Conservation (phyloP, 2,888 invertebrate genomes). For the Merodon equestris region DNA sequence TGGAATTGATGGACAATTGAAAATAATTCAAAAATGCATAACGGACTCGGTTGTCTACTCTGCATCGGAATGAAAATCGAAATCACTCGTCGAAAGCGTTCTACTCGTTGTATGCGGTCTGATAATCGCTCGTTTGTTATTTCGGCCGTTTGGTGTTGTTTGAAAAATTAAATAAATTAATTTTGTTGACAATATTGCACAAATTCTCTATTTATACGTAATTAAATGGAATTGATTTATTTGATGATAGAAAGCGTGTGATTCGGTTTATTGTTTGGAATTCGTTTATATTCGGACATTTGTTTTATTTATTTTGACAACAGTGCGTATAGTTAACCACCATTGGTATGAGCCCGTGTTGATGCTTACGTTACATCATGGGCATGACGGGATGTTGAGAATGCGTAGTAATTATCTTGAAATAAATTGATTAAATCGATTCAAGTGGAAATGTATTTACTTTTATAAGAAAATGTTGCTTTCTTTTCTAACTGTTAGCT, state of each 20-base stretch:
- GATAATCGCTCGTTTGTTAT: neutral
- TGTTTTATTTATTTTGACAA: too few relatives aligned
- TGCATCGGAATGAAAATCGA: slow-evolving; percentile 13
- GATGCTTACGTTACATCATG: too few relatives aligned
- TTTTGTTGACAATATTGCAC: neutral
- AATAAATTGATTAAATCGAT: too few relatives aligned
- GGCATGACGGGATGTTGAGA: too few relatives aligned
- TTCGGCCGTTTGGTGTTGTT: slow-evolving; percentile 1
- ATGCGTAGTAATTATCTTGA: too few relatives aligned
- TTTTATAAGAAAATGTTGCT: too few relatives aligned
- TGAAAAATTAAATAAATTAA: neutral
- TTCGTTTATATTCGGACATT: neutral
- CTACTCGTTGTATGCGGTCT: slow-evolving; percentile 25
- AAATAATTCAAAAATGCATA: neutral
- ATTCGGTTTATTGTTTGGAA: neutral
- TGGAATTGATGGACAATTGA: neutral
- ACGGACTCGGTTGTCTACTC: slow-evolving; percentile 24
- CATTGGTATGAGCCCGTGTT: too few relatives aligned
- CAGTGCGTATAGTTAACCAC: too few relatives aligned
- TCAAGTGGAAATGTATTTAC: too few relatives aligned
- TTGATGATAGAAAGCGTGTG: too few relatives aligned
- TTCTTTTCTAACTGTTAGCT: too few relatives aligned
- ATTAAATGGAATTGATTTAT: neutral
- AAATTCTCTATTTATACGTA: neutral
- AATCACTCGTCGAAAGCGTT: slow-evolving; percentile 24